Evolutionary conservation across 1,140 invertebrate species (phyloP).

Genomic region (Hirudo medicinalis): DNA sequence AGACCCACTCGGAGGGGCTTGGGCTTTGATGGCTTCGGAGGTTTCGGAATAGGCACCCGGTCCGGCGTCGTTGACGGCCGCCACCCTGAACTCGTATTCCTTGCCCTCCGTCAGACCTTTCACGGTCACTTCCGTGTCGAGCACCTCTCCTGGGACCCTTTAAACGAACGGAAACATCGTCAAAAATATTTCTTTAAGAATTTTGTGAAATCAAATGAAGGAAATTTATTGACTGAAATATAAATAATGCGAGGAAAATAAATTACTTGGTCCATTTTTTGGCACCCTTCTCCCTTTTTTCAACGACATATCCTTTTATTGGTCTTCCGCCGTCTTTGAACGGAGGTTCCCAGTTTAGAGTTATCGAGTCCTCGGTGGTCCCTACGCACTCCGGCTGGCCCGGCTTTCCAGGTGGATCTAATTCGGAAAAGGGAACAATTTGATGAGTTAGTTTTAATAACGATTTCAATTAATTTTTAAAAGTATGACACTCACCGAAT

Average conservation of each 20-base stretch:
- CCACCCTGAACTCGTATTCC: constrained; percentile 92
- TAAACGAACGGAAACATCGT: too few species aligned
- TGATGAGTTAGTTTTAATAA: background rate
- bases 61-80: constrained; percentile 83
- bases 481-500: constrained; percentile 51
- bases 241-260: too few species aligned
- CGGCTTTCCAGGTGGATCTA: constrained; percentile 72
- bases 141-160: constrained; percentile 33
- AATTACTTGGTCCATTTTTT: constrained; percentile 39
- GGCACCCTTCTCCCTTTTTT: constrained; percentile 67
- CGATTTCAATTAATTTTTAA: too few species aligned
- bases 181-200: too few species aligned
- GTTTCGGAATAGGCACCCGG: constrained; percentile 78
- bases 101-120: constrained; percentile 80
- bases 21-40: constrained; percentile 76
- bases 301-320: constrained; percentile 77
- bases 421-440: constrained; percentile 14
- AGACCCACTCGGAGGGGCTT: constrained; percentile 58
- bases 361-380: constrained; percentile 82
- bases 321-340: constrained; percentile 62
- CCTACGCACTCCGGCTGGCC: constrained; percentile 71
- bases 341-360: constrained; percentile 80
- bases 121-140: constrained; percentile 54
- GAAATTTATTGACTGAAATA: too few species aligned
- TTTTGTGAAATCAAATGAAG: too few species aligned